Base-by-base conservation (phyloP, 2,113 vertebrate genomes). In the Coryphaenoides rupestris region DNA sequence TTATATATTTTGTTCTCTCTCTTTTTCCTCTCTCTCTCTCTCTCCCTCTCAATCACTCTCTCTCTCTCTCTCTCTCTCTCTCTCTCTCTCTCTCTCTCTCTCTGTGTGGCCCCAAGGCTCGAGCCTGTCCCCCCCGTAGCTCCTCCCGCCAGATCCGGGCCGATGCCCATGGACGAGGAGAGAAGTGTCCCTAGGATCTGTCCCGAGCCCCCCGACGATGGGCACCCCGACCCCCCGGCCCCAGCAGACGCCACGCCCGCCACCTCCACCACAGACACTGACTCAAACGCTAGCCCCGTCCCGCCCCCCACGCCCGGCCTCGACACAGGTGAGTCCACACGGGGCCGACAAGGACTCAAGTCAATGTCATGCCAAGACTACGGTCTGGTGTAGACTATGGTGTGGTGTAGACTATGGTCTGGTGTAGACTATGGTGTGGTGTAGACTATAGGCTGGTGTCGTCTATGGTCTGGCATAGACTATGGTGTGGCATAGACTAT, bases 131-230 rank as follows among this genome's bases (percentile, higher is more conserved):
- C 60, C 47, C 61, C 55, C 68, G 68, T 76, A 68, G 66, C 77
- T 78, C 68, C 73, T 77, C 65, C 65, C 52, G 63, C 59, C 70
- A 69, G 75, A 84, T 73, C 78, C 75, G 71, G 83, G 72, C 80
- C 68, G 46, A 71, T 26, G 72, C 76, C 83, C 83, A 89, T 87
- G 87, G 87, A 89, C 65, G 77, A 83, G 84, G 87, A 89, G 72
- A 80, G 77, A 77, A 76, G 66, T 55, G 70, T 57, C 69, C 67
- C 77, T 65, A 58, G 78, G 79, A 78, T 77, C 74, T 79, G 75
- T 70, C 77, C 76, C 61, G 73, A 84, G 60, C 81, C 80, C 61
- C 81, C 84, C 24, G 81, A 85, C 13, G 19, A 63, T 72, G 81
- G 75, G 74, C 80, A 70, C 57, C 60, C 79, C 16, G 33, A 40